Conservation (phyloP, 1,140 invertebrate genomes). For the Neodiprion pinetum region DNA sequence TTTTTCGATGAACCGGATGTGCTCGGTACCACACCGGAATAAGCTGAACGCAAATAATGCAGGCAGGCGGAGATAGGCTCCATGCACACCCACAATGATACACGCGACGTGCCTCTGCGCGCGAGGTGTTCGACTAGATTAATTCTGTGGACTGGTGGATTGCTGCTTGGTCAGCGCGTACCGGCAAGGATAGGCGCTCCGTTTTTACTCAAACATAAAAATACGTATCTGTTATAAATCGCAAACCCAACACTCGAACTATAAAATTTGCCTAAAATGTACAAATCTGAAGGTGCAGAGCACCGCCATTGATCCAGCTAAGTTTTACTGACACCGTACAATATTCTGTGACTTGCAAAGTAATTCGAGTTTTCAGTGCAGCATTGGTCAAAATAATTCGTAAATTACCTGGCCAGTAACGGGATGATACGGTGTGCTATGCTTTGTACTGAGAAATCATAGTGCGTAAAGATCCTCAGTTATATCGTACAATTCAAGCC, state of each 20-base stretch:
- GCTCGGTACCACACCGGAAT: neutral
- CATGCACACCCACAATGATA: constrained; percentile 51
- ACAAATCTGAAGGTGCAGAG: neutral
- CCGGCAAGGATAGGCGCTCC: constrained; percentile 11
- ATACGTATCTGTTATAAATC: neutral
- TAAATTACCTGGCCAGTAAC: neutral
- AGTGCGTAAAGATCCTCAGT: neutral
- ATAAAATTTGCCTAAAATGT: neutral
- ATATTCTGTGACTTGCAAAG: neutral
- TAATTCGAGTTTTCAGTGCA: neutral
- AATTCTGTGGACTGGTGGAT: constrained; percentile 15
- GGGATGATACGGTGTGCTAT: neutral
- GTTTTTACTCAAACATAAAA: constrained; percentile 17
- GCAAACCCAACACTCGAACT: neutral
- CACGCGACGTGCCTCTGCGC: constrained; percentile 32
- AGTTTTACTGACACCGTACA: neutral
- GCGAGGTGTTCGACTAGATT: constrained; percentile 20
- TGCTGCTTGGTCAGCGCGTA: constrained; percentile 6
- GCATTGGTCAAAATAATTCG: neutral
- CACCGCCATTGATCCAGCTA: neutral
- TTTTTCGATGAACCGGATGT: constrained; percentile 3
- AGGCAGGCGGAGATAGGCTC: constrained; percentile 50
- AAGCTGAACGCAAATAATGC: constrained; percentile 23
- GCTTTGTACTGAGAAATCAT: neutral
- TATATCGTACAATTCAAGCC: neutral